Evolutionary conservation across 1,140 invertebrate genomes (phyloP).

Genomic region (Capitella teleta): DNA sequence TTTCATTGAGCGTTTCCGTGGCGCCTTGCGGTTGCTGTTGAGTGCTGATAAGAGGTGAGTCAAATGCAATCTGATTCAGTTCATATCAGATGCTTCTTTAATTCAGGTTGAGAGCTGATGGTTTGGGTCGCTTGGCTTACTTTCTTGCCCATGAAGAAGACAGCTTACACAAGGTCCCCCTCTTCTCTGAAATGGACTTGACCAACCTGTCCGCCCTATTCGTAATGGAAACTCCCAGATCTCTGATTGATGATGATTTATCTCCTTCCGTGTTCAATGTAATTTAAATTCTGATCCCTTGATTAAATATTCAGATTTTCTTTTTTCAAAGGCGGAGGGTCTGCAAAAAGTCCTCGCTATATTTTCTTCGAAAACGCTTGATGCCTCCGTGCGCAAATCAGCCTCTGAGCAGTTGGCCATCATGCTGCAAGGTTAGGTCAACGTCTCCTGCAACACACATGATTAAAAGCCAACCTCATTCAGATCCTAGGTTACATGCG

Average conservation of each 20-base stretch:
- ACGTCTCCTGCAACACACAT: too few species aligned
- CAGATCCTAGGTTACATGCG: too few species aligned
- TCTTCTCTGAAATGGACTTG: conserved; percentile 2
- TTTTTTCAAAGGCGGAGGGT: conserved; percentile 22
- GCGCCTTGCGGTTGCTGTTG: conserved; percentile 2
- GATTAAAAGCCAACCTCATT: too few species aligned
- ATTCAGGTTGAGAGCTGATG: conserved; percentile 2
- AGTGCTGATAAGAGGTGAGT: conserved; percentile 1
- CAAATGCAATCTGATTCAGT: background rate
- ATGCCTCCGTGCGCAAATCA: conserved; percentile 31
- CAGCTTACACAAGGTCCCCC: conserved; percentile 3
- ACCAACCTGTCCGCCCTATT: conserved; percentile 3
- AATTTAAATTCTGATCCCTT: background rate
- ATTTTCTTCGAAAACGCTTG: conserved; percentile 28
- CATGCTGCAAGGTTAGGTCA: conserved; percentile 29
- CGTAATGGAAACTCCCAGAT: conserved; percentile 1
- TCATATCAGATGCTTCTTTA: background rate
- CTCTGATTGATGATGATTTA: background rate
- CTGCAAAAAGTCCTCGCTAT: conserved; percentile 34
- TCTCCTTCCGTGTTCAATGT: conserved; percentile 3
- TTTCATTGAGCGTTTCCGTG: conserved; percentile 4
- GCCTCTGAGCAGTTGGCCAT: conserved; percentile 34
- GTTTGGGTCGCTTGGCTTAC: background rate
- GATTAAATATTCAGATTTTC: background rate
- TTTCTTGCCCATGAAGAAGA: conserved; percentile 6